phyloP scores from a whole-genome alignment of 2,888 invertebrate species.

The Pammene aurita region DNA sequence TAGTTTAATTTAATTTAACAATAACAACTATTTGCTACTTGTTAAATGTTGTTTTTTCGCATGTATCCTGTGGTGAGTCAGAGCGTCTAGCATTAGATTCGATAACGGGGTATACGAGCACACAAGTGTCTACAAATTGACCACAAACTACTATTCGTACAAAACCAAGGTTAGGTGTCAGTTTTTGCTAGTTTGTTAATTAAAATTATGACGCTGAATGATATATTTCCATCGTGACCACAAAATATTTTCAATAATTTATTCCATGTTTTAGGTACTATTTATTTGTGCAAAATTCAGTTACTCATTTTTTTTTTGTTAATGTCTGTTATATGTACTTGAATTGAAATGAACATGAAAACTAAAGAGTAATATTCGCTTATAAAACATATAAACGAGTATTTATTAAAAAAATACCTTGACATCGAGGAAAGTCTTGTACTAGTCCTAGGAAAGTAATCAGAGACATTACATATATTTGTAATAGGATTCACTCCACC shows the following conservation, averaged over 20 bases:
- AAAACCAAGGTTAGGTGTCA: neutral
- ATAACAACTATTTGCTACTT: neutral
- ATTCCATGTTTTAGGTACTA: too few species aligned
- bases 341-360: too few species aligned
- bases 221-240: neutral
- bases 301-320: neutral
- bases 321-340: neutral
- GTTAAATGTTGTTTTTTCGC: neutral
- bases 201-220: neutral
- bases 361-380: too few species aligned
- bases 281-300: neutral
- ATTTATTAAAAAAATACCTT: neutral
- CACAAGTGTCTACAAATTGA: slow-evolving; percentile 46
- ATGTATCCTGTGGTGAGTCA: slow-evolving; percentile 34
- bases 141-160: slow-evolving; percentile 9
- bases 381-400: too few species aligned
- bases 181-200: neutral
- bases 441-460: slow-evolving; percentile 15
- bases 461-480: neutral
- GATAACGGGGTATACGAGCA: slow-evolving; percentile 36
- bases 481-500: slow-evolving; percentile 24
- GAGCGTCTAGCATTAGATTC: slow-evolving; percentile 30
- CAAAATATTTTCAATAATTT: neutral
- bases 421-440: neutral
- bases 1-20: neutral